Base-by-base conservation (phyloP, 2,113 vertebrate genomes). In the Chloropsis cyanopogon region DNA sequence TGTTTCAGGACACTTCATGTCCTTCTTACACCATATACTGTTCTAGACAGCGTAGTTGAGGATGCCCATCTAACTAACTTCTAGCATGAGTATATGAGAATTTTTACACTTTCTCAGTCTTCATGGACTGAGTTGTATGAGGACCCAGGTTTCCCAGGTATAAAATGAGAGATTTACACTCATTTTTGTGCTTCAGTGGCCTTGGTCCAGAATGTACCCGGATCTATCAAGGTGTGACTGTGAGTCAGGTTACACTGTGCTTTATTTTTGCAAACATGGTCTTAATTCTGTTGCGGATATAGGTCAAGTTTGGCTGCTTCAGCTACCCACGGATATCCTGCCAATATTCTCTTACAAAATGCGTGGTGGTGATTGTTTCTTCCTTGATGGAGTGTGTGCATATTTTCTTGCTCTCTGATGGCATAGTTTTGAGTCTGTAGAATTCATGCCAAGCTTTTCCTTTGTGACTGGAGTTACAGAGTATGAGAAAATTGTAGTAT, bases 281-380 rank as follows among this genome's bases (percentile, higher is more conserved):
- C 14, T 61, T 37, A 50, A 29, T 41, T 53, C 9, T 63, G 0
- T 77, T 80, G 7, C 50, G 18, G 12, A 5, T 72, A 24, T 46
- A 50, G 52, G 13, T 81, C 26, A 65, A 46, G 29, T 76, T 82
- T 54, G 64, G 11, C n/a, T 80, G 23, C 24, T 90, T 81, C 56
- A 41, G 22, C 35, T 71, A 21, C 37, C 44, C 1, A 1, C 5
- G 0, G 78, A 9, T 78, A 54, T 66, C 18, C 7, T 78, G 4
- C 14, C 12, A 12, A 6, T 41, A 29, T 9, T 54, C 6, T 54
- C 18, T 46, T 41, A 3, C 53, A 26, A 86, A 57, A 33, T 49
- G 7, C 14, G 25, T 83, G 14, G 12, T 78, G 16, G 5, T 53
- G 22, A 52, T 37, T 60, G 0, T 44, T 89, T 79, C 28, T 37